Evolutionary conservation across 2,888 invertebrate species (phyloP).

Genomic region (Rapana venosa): DNA sequence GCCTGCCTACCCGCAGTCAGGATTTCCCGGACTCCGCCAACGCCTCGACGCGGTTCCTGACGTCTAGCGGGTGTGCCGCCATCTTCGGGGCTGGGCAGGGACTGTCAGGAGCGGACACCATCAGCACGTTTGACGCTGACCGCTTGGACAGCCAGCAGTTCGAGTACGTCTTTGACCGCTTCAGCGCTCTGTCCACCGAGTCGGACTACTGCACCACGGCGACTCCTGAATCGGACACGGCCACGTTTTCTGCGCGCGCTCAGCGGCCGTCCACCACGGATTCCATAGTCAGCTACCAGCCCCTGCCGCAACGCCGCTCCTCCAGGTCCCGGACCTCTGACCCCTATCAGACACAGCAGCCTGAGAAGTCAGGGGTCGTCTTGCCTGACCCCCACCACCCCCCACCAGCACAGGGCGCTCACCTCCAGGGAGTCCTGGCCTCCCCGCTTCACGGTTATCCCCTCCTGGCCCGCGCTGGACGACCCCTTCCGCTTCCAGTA

Average conservation of each 20-base stretch:
- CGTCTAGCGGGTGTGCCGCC: neutral
- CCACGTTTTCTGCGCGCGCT: constrained; percentile 14
- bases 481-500: constrained; percentile 34
- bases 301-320: neutral
- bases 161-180: constrained; percentile 38
- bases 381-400: constrained; percentile 6
- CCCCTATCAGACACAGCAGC: neutral
- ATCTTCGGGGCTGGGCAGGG: neutral
- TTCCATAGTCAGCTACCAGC: constrained; percentile 3
- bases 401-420: neutral
- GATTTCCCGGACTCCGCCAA: neutral
- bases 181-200: constrained; percentile 21
- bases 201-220: neutral
- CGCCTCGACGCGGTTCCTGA: neutral
- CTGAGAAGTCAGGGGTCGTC: neutral
- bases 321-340: neutral
- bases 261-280: constrained; percentile 39
- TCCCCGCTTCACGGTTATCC: constrained; percentile 20
- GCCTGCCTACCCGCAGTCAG: neutral
- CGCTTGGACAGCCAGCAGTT: constrained; percentile 39
- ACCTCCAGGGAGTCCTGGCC: constrained; percentile 23
- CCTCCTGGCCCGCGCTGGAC: constrained; percentile 34
- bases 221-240: constrained; percentile 26
- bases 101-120: neutral
- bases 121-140: constrained; percentile 41